Percentiles rank a stretch among this genome's conserved stretches.
phyloP scores from a whole-genome alignment of 2,113 vertebrate genomes.

The Misgurnus anguillicaudatus region DNA sequence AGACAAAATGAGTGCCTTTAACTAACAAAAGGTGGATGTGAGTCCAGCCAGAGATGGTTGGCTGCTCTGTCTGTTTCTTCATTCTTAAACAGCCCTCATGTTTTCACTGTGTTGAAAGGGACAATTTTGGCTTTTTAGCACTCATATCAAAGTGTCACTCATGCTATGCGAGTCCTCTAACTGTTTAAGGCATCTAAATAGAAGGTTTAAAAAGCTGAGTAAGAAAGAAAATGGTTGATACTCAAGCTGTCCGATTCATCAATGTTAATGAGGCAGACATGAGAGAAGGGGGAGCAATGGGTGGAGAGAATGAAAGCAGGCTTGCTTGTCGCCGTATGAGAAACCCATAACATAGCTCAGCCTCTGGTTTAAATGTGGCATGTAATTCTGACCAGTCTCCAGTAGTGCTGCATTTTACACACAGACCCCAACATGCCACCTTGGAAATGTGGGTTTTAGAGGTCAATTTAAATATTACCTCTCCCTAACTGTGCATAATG shows the following conservation, averaged over 20 bases:
- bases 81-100: constrained; percentile 38
- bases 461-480: constrained; percentile 28
- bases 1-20: constrained; percentile 45
- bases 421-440: constrained; percentile 7
- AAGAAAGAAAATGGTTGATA: constrained; percentile 35
- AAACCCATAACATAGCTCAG: background rate
- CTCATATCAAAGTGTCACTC: constrained; percentile 5
- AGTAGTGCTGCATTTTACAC: background rate
- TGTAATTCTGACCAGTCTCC: constrained; percentile 16
- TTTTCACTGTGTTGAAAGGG: constrained; percentile 42
- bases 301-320: constrained; percentile 45
- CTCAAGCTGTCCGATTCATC: constrained; percentile 33
- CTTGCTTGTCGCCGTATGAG: constrained; percentile 11
- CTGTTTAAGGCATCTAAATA: background rate
- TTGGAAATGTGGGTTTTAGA: constrained; percentile 29
- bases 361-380: constrained; percentile 29
- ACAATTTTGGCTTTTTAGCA: constrained; percentile 1
- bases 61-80: constrained; percentile 40
- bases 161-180: background rate
- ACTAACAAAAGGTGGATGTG: constrained; percentile 52
- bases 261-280: constrained; percentile 57
- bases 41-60: constrained; percentile 37
- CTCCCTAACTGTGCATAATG: constrained; percentile 21
- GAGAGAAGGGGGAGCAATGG: constrained; percentile 37
- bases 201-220: constrained; percentile 18